Evolutionary conservation across 1,140 invertebrate species (phyloP), one percentile per base, ranked within the genome.

Genomic region (Leptinotarsa texana): DNA sequence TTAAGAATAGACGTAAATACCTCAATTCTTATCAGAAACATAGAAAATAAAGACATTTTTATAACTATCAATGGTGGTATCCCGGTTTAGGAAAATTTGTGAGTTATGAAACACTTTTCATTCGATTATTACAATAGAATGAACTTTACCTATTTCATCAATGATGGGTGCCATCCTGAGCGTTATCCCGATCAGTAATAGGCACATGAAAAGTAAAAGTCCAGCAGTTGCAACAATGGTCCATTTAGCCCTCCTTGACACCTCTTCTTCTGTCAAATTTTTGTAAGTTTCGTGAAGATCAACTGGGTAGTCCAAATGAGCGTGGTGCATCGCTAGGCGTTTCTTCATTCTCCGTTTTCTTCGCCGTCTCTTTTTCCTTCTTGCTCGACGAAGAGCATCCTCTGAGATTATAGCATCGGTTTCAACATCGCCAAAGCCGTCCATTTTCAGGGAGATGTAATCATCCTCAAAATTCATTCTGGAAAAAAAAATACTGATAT

Each of bases 111-210:
- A 42, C 8, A 42, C 11, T 42, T 42, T 42, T 3, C 33, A 42
- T 11, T 3, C 2, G 33, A 42, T 42, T 42, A 42, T 42, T 42
- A 8, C 8, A 11, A 11, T 42, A 3, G 33, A 11, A 42, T 42
- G 33, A 42, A 11, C 33, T 93, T 93, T 85, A 96, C 95, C 95
- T 91, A 96, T 95, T 82, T 96, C 94, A 83, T 96, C 95, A 78
- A 96, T 96, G 69, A 96, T 91, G 1, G 95, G 95, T 3, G 95
- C 95, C 93, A 96, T 95, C 49, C 94, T 86, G 3, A 96, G 87
- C 0, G 95, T 96, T 57, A 96, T 91, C 2, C 94, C 95, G n/a
- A 96, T 94, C 21, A 96, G 87, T 70, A 96, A 87, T 76, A 96
- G 89, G 82, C 94, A 95, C 87, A 96, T 93, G 76, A 95, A 91